These are phyloP conservation scores for Orthosia incerta DNA, from an alignment of 2,888 invertebrate genomes.

Conservation along the genomic window DNA sequence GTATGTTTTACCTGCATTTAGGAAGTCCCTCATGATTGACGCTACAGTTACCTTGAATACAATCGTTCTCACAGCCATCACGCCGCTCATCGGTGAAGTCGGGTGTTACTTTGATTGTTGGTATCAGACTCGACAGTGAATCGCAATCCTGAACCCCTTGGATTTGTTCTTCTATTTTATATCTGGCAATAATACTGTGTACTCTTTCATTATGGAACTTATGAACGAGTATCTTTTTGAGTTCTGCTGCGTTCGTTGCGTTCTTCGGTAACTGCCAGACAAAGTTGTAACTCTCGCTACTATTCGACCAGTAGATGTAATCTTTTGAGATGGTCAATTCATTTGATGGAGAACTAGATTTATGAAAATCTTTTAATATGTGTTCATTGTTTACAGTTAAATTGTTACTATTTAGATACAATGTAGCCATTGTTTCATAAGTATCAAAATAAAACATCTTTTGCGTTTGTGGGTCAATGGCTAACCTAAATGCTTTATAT, in stretches of 20 bases:
- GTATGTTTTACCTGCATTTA: slow-evolving; percentile 80
- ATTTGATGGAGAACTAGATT: slow-evolving; percentile 86
- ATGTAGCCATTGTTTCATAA: not conserved
- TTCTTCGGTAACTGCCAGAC: slow-evolving; percentile 3
- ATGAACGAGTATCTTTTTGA: not conserved
- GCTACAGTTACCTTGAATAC: slow-evolving; percentile 92
- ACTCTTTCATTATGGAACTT: slow-evolving; percentile 67
- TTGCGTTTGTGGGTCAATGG: slow-evolving; percentile 93
- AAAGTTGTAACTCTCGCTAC: not conserved
- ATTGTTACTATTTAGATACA: not conserved
- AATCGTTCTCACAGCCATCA: slow-evolving; percentile 93
- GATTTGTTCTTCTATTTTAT: slow-evolving; percentile 81
- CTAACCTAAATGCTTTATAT: slow-evolving; percentile 89
- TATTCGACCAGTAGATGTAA: slow-evolving; percentile 95
- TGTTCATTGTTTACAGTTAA: not conserved
- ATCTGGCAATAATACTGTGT: slow-evolving; percentile 83
- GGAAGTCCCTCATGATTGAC: slow-evolving; percentile 76
- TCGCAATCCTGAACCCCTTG: slow-evolving; percentile 74
- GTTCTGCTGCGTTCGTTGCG: accelerated
- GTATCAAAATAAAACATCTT: slow-evolving; percentile 95
- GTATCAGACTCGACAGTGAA: slow-evolving; percentile 68
- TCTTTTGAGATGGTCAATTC: slow-evolving; percentile 94
- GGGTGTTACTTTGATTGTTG: slow-evolving; percentile 61
- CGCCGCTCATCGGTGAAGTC: slow-evolving; percentile 93
- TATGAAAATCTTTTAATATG: not conserved